phyloP scores from a whole-genome alignment of 2,797 vertebrate species.

The Gobionotothen gibberifrons region DNA sequence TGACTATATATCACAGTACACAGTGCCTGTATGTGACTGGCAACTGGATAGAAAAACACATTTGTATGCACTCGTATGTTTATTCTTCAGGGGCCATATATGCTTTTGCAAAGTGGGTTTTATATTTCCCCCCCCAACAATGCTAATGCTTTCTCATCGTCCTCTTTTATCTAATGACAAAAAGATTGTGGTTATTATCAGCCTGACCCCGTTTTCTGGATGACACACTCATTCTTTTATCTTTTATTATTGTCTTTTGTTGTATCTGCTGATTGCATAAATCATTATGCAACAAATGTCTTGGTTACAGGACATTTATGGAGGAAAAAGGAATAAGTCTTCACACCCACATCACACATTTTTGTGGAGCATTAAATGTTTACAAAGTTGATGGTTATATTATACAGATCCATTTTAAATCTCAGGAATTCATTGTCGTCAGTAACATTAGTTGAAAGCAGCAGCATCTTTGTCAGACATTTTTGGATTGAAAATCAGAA shows the following conservation, averaged over 20 bases:
- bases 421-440: not conserved
- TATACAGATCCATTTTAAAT: slow-evolving; percentile 13
- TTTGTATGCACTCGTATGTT: slow-evolving; percentile 34
- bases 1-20: slow-evolving; percentile 69
- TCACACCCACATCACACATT: not conserved
- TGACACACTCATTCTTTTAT: slow-evolving; percentile 15
- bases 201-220: not conserved
- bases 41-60: slow-evolving; percentile 30
- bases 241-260: not conserved
- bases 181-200: not conserved
- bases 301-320: not conserved
- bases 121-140: not conserved
- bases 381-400: not conserved
- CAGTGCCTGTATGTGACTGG: slow-evolving; percentile 29
- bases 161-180: not conserved
- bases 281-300: not conserved
- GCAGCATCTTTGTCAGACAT: not conserved
- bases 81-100: not conserved
- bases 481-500: not conserved
- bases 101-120: slow-evolving; percentile 4
- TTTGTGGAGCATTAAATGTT: not conserved
- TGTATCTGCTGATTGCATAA: not conserved
- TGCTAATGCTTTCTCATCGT: not conserved
- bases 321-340: not conserved
- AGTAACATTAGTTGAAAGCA: not conserved